These are phyloP conservation scores for Homarus gammarus DNA, from an alignment of 2,888 invertebrate species.

Conservation along the genomic window DNA sequence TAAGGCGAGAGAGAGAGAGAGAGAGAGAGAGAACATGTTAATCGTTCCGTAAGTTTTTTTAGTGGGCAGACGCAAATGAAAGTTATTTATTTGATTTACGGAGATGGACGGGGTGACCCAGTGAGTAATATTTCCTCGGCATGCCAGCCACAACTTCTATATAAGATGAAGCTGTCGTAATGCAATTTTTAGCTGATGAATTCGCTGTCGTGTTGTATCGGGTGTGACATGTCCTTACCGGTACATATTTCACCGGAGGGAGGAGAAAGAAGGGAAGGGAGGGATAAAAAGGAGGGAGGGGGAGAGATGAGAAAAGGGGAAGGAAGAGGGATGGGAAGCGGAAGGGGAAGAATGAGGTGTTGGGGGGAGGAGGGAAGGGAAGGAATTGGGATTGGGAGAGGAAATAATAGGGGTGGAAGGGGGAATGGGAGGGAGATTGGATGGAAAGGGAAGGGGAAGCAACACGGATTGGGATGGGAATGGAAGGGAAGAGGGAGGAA, in stretches of 20 bases:
- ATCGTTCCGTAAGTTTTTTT: constrained; percentile 27
- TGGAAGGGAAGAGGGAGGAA: too few species aligned
- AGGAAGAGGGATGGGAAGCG: background rate
- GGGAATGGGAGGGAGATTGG: background rate
- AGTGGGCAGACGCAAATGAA: constrained; percentile 58
- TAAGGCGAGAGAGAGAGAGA: background rate
- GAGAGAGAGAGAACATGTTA: constrained; percentile 45
- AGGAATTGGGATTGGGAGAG: too few species aligned
- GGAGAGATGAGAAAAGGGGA: background rate
- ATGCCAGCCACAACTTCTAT: constrained; percentile 50
- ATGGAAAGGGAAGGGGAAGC: background rate
- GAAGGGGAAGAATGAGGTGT: background rate
- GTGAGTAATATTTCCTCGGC: constrained; percentile 51
- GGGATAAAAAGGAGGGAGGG: background rate
- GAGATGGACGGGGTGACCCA: constrained; percentile 54
- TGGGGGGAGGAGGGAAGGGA: background rate
- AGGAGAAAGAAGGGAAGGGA: background rate
- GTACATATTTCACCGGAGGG: constrained; percentile 47
- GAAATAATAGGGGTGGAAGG: too few species aligned
- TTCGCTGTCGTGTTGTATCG: constrained; percentile 49
- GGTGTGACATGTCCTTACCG: constrained; percentile 26
- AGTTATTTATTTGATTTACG: constrained; percentile 62
- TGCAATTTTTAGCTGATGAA: constrained; percentile 55
- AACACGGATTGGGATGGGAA: too few species aligned
- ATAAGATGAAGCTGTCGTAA: constrained; percentile 43